Evolutionary conservation across 2,113 vertebrate genomes (phyloP).

Genomic region (Nibea albiflora): DNA sequence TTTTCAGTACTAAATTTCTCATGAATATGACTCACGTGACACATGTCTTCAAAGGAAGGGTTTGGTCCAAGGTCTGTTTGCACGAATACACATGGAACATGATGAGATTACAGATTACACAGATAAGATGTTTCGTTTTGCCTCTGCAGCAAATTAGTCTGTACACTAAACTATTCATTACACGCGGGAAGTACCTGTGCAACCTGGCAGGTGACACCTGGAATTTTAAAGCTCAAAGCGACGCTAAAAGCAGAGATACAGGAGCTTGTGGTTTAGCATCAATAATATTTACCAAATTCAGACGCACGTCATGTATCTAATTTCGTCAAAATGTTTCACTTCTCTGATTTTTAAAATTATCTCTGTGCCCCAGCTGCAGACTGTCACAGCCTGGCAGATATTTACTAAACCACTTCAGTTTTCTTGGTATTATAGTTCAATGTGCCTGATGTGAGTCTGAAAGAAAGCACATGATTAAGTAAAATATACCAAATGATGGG

Average conservation of each 20-base stretch:
- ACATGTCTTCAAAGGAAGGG: background rate
- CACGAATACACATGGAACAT: too few relatives aligned
- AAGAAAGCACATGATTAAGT: background rate
- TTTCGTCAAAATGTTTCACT: background rate
- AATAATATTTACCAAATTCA: too few relatives aligned
- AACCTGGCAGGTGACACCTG: background rate
- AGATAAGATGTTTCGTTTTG: too few relatives aligned
- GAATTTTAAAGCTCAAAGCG: fast-evolving
- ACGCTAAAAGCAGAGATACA: background rate
- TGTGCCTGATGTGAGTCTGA: too few relatives aligned
- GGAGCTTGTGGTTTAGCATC: background rate
- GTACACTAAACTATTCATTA: too few relatives aligned
- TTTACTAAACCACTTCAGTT: background rate
- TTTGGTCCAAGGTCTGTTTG: background rate
- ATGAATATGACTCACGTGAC: too few relatives aligned
- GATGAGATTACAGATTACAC: too few relatives aligned
- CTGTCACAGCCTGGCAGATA: background rate
- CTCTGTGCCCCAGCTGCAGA: background rate
- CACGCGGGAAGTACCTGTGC: slow-evolving; percentile 32
- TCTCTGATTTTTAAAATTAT: background rate
- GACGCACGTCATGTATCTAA: too few relatives aligned
- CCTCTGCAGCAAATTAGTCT: too few relatives aligned
- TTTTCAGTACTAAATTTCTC: background rate
- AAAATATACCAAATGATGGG: background rate
- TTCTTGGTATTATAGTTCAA: background rate